A percentile compares a stretch with the other conserved stretches of the same genome.
Conservation (phyloP, 2,888 invertebrate genomes). For the Pycnomerus fuliginosus region DNA sequence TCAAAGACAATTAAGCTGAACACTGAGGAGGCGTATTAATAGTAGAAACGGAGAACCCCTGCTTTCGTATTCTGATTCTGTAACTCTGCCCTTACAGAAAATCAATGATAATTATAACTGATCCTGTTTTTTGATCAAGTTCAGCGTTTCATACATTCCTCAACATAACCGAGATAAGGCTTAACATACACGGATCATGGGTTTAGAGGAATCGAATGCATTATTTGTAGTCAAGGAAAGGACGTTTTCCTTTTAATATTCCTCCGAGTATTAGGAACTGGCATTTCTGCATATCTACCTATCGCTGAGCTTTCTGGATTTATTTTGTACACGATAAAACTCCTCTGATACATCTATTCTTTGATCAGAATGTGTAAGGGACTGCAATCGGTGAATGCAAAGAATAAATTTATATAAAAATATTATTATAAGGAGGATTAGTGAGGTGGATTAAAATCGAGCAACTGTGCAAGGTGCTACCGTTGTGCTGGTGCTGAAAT, state of each 20-base stretch:
- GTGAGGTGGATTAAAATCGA: too few species aligned
- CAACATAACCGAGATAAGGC: too few species aligned
- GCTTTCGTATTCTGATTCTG: too few species aligned
- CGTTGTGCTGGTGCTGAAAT: constrained; percentile 33
- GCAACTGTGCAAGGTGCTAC: constrained; percentile 25
- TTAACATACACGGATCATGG: constrained; percentile 13
- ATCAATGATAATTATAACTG: not conserved
- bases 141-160: not conserved
- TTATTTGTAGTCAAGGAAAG: constrained; percentile 22
- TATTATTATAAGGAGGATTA: too few species aligned
- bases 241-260: constrained; percentile 28
- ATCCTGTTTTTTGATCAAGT: not conserved
- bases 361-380: constrained; percentile 34
- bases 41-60: too few species aligned
- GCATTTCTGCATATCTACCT: constrained; percentile 32
- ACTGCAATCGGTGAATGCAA: constrained; percentile 16
- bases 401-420: too few species aligned
- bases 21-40: too few species aligned
- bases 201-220: constrained; percentile 18
- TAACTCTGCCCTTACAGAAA: too few species aligned
- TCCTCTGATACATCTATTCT: constrained; percentile 37
- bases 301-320: constrained; percentile 37
- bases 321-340: constrained; percentile 40
- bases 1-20: too few species aligned
- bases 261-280: constrained; percentile 28